phyloP scores from a whole-genome alignment of 2,888 invertebrate species.

The Apamea anceps region DNA sequence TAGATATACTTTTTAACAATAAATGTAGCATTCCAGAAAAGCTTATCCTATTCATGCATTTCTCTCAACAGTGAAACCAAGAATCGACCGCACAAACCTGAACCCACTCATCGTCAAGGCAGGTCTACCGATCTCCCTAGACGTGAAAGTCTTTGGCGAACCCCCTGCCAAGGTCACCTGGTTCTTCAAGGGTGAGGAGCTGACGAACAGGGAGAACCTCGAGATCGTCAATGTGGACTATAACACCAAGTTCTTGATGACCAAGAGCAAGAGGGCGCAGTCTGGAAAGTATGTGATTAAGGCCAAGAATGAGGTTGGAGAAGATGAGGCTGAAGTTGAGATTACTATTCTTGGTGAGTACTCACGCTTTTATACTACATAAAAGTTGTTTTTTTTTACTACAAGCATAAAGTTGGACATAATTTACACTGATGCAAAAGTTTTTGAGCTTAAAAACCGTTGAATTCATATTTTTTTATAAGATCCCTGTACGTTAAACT shows the following conservation, averaged over 20 bases:
- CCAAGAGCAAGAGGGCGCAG: conserved; percentile 94
- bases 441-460: neutral
- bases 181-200: conserved; percentile 93
- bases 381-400: neutral
- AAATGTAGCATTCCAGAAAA: neutral
- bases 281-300: conserved; percentile 97
- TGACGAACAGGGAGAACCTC: conserved; percentile 91
- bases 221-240: conserved; percentile 96
- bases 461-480: neutral
- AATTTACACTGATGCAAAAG: neutral
- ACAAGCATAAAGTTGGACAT: neutral
- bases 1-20: no score
- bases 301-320: conserved; percentile 97
- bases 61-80: conserved; percentile 94
- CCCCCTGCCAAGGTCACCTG: conserved; percentile 98
- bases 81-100: conserved; percentile 97
- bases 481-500: neutral
- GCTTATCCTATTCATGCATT: neutral
- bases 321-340: conserved; percentile 97
- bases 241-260: conserved; percentile 96
- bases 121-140: conserved; percentile 96
- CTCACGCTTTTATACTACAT: neutral
- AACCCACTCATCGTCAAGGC: conserved; percentile 96
- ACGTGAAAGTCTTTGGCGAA: conserved; percentile 97
- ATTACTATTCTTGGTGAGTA: conserved; percentile 93